Evolutionary conservation across 2,797 vertebrate species (phyloP).

Genomic region (Hyperoplus lanceolatus): DNA sequence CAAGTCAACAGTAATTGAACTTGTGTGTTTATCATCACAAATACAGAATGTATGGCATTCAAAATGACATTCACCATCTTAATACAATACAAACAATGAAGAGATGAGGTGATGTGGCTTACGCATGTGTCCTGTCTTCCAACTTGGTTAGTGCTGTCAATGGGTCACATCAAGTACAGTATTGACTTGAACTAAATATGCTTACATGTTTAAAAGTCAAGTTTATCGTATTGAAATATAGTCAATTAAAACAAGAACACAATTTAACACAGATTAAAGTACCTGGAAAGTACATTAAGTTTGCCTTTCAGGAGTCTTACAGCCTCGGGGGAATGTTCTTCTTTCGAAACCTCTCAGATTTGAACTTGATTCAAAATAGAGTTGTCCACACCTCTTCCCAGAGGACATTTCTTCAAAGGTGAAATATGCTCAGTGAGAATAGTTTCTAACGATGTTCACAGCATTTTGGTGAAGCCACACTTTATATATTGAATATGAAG

Average conservation of each 20-base stretch:
- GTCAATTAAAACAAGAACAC: too few species aligned
- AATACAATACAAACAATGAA: neutral
- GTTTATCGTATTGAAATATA: too few species aligned
- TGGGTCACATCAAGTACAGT: neutral
- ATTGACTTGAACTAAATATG: neutral
- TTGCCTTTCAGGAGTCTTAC: neutral
- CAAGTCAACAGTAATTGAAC: slow-evolving; percentile 13
- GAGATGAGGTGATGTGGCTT: neutral
- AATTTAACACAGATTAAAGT: neutral
- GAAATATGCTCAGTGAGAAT: neutral
- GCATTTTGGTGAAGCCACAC: neutral
- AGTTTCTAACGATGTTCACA: neutral
- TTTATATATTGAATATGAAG: neutral
- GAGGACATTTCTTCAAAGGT: too few species aligned
- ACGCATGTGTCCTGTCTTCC: neutral
- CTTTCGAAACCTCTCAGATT: neutral
- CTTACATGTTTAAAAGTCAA: too few species aligned
- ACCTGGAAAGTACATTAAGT: neutral
- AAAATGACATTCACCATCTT: neutral
- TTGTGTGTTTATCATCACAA: neutral
- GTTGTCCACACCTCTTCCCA: neutral
- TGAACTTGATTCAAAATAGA: neutral
- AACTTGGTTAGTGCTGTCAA: neutral
- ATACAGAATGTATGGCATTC: neutral
- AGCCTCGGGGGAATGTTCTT: neutral